Percentiles rank a stretch among this genome's conserved stretches.
These are phyloP conservation scores for Cyprinodon brontotheroides DNA, from an alignment of 2,113 vertebrate genomes.

Conservation along the genomic window DNA sequence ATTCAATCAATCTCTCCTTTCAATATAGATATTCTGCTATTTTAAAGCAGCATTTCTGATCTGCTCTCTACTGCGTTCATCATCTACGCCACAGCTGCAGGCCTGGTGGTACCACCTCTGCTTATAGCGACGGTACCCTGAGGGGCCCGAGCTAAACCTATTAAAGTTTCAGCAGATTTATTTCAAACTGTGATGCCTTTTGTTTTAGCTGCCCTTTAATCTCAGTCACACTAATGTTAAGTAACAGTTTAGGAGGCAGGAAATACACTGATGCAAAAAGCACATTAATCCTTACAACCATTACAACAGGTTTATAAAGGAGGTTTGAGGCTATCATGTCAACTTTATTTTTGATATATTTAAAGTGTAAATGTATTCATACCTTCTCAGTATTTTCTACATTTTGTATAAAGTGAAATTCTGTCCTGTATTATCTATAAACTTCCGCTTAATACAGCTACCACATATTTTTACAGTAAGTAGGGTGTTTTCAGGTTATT, in stretches of 20 bases:
- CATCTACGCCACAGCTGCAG: slow-evolving; percentile 1
- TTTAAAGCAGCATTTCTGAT: neutral
- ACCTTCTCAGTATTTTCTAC: neutral
- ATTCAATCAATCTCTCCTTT: neutral
- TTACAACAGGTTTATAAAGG: neutral
- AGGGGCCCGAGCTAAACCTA: slow-evolving; percentile 22
- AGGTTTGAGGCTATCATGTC: neutral
- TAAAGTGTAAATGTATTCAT: neutral
- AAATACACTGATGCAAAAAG: slow-evolving; percentile 2
- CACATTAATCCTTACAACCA: rapidly evolving
- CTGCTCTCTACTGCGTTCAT: neutral
- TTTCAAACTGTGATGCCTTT: slow-evolving; percentile 12
- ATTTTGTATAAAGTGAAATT: neutral
- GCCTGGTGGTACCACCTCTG: slow-evolving; percentile 16
- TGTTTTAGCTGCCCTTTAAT: slow-evolving; percentile 58
- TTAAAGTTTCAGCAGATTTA: slow-evolving; percentile 68
- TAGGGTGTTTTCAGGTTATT: neutral
- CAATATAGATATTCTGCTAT: neutral
- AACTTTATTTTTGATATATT: neutral
- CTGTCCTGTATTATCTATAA: neutral
- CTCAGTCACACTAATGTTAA: slow-evolving; percentile 31
- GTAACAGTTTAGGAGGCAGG: slow-evolving; percentile 2
- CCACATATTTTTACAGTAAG: too few relatives aligned
- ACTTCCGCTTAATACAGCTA: neutral
- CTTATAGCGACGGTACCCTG: slow-evolving; percentile 19